These are phyloP conservation scores for Platysternon megacephalum DNA, from an alignment of 2,113 vertebrate species.

Conservation along the genomic window DNA sequence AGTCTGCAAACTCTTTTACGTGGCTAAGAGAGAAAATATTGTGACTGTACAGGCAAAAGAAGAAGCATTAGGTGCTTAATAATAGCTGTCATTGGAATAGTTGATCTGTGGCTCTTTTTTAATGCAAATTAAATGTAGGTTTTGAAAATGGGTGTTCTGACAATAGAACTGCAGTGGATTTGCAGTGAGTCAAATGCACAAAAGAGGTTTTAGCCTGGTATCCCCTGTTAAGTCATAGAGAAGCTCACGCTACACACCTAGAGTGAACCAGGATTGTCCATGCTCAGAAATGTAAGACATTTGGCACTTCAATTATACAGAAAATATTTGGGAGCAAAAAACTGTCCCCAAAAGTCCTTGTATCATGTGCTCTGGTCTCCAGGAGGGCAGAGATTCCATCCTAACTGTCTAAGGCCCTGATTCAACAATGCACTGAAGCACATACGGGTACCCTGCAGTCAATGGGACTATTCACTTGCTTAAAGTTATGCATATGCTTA, in stretches of 20 bases:
- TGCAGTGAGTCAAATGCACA: not conserved
- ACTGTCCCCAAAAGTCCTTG: not conserved
- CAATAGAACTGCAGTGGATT: not conserved
- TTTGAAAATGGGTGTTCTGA: not conserved
- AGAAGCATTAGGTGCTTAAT: not conserved
- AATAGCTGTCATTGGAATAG: not conserved
- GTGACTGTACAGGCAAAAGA: not conserved
- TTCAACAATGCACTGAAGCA: not conserved
- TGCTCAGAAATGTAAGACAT: not conserved
- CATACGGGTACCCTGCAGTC: not conserved
- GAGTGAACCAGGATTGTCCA: not conserved
- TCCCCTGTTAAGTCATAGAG: not conserved
- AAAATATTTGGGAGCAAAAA: not conserved
- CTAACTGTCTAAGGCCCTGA: not conserved
- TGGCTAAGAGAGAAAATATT: not conserved
- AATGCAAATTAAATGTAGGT: not conserved
- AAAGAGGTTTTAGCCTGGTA: not conserved
- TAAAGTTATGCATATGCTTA: not conserved
- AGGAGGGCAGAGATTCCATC: not conserved
- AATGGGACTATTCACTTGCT: not conserved
- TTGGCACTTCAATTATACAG: not conserved
- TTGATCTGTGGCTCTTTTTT: not conserved
- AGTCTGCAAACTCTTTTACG: not conserved
- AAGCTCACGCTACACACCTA: not conserved
- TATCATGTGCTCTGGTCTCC: not conserved